phyloP scores from a whole-genome alignment of 2,888 invertebrate species.

The Lordiphosa andalusiaca region DNA sequence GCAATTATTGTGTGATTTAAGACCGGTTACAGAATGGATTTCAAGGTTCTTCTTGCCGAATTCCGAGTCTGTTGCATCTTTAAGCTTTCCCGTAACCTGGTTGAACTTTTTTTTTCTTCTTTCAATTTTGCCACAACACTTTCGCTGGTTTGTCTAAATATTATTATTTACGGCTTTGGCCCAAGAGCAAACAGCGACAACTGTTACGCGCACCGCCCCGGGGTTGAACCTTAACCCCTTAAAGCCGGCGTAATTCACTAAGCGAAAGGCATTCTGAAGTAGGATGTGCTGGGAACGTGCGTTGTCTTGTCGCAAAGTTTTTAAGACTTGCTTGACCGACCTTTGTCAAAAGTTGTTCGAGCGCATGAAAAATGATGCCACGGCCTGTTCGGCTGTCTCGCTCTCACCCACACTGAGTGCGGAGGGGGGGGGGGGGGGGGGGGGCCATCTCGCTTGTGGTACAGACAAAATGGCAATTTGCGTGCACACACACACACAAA shows the following conservation, averaged over 20 bases:
- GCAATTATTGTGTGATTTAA: not conserved
- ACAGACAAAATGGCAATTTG: constrained; percentile 73
- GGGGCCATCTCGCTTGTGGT: constrained; percentile 10
- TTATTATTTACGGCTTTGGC: constrained; percentile 74
- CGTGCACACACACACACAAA: constrained; percentile 70
- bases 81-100: not conserved
- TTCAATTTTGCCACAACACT: constrained; percentile 5
- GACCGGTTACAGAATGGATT: too few species aligned
- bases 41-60: too few species aligned
- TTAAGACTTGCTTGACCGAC: constrained; percentile 76
- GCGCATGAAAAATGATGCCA: constrained; percentile 76
- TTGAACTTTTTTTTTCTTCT: constrained; percentile 14
- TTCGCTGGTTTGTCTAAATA: constrained; percentile 62
- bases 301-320: constrained; percentile 74
- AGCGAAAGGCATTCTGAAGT: constrained; percentile 58
- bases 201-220: constrained; percentile 65
- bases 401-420: constrained; percentile 21
- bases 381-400: constrained; percentile 24
- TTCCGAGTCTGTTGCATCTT: not conserved
- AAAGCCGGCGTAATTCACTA: constrained; percentile 70
- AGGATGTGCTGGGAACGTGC: constrained; percentile 57
- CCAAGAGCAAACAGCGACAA: constrained; percentile 68
- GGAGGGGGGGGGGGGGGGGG: too few species aligned
- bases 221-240: constrained; percentile 70
- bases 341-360: constrained; percentile 75